Percentiles rank a stretch among this genome's conserved stretches.
These are phyloP conservation scores for Bagarius yarrelli DNA, from an alignment of 2,113 vertebrate genomes.

Conservation along the genomic window DNA sequence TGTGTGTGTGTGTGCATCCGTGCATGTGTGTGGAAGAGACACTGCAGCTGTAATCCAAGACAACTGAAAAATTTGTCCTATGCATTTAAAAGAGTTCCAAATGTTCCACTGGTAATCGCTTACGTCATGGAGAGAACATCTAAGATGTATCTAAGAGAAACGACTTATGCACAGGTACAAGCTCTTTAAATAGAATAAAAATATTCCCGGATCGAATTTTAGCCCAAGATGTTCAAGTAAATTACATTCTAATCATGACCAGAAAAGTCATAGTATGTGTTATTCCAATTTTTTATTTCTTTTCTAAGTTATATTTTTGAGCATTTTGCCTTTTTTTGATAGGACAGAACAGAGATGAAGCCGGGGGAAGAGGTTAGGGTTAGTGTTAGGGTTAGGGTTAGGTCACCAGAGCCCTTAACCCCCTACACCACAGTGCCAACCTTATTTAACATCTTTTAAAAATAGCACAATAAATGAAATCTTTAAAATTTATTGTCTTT, in stretches of 20 bases:
- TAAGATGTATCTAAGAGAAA: background rate
- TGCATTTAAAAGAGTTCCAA: constrained; percentile 16
- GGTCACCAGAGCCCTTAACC: too few species aligned
- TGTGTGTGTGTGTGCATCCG: too few species aligned
- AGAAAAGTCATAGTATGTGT: background rate
- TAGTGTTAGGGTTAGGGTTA: too few species aligned
- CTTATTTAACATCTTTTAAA: too few species aligned
- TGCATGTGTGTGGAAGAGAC: background rate
- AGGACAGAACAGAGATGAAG: too few species aligned
- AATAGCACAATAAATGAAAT: background rate
- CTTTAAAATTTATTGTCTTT: background rate
- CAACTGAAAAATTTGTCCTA: constrained; percentile 4
- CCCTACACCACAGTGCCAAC: too few species aligned
- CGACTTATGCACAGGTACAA: constrained; percentile 15
- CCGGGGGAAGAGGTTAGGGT: too few species aligned
- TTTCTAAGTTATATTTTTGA: too few species aligned
- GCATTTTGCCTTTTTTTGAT: too few species aligned
- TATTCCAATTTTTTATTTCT: too few species aligned
- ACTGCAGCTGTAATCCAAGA: background rate
- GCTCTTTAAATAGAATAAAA: background rate
- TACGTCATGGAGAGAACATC: background rate
- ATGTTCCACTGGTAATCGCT: constrained; percentile 2
- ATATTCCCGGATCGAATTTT: background rate
- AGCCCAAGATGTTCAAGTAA: background rate
- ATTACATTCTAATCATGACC: constrained; percentile 2